phyloP scores from a whole-genome alignment of 2,113 vertebrate species.

The Candoia aspera region DNA sequence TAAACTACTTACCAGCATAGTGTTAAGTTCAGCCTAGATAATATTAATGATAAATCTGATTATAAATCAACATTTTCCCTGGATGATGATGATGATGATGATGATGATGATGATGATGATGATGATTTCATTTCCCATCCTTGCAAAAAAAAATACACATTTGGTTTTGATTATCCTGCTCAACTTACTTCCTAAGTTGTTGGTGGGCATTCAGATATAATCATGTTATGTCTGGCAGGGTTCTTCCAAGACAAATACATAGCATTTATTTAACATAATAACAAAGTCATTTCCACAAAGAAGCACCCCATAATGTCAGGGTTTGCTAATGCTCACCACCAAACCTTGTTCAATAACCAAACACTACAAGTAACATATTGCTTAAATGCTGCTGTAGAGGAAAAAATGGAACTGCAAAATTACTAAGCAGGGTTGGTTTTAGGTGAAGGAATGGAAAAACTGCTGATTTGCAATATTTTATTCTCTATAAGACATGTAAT shows the following conservation, averaged over 20 bases:
- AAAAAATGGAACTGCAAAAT: conserved; percentile 52
- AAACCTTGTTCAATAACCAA: conserved; percentile 52
- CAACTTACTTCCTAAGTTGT: conserved; percentile 19
- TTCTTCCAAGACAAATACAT: conserved; percentile 55
- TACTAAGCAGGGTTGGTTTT: conserved; percentile 35
- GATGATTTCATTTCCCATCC: not conserved
- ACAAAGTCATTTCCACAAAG: conserved; percentile 52
- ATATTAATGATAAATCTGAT: not conserved
- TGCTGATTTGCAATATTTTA: conserved; percentile 46
- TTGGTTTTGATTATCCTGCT: not conserved
- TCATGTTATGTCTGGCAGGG: conserved; percentile 37
- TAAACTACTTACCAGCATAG: not conserved
- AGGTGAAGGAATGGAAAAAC: conserved; percentile 21
- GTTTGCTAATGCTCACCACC: conserved; percentile 27
- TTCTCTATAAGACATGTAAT: conserved; percentile 33
- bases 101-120: no score
- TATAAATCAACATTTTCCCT: not conserved
- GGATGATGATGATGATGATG: not conserved
- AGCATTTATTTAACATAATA: conserved; percentile 51
- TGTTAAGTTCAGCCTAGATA: not conserved
- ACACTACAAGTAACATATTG: conserved; percentile 58
- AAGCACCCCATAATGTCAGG: conserved; percentile 59
- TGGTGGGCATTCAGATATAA: conserved; percentile 44
- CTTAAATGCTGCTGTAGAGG: conserved; percentile 46
- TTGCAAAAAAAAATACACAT: conserved; percentile 30